A percentile compares a stretch with the other conserved stretches of the same genome.
Conservation (phyloP, 2,113 vertebrate species). For the Oxyura jamaicensis region DNA sequence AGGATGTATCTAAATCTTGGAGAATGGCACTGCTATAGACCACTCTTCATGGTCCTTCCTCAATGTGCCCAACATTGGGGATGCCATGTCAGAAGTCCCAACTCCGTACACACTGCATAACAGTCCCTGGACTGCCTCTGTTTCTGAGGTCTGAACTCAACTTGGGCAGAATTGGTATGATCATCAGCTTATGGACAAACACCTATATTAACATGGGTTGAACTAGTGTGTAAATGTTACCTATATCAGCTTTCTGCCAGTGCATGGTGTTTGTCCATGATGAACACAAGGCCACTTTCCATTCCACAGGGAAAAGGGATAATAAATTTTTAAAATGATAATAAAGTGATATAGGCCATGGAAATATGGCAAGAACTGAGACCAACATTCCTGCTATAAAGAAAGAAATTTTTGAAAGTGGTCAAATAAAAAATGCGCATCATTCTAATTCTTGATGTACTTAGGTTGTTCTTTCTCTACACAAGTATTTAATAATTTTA, state of each 20-base stretch:
- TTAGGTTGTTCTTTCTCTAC: background rate
- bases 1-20: background rate
- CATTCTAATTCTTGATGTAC: background rate
- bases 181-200: background rate
- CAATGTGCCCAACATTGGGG: background rate
- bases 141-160: background rate
- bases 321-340: background rate
- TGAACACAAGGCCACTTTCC: background rate
- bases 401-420: background rate
- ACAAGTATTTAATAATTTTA: background rate
- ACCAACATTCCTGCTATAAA: background rate
- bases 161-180: background rate
- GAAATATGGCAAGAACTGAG: background rate
- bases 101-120: background rate
- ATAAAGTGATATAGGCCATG: background rate
- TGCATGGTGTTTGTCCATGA: background rate
- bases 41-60: background rate
- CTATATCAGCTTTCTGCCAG: background rate
- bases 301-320: background rate
- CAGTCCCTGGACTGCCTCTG: background rate
- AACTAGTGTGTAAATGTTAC: background rate
- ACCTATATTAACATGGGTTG: background rate
- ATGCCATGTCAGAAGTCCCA: background rate
- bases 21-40: background rate
- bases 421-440: background rate